Conservation (phyloP, 1,140 invertebrate genomes). For the Vollenhovia emeryi region DNA sequence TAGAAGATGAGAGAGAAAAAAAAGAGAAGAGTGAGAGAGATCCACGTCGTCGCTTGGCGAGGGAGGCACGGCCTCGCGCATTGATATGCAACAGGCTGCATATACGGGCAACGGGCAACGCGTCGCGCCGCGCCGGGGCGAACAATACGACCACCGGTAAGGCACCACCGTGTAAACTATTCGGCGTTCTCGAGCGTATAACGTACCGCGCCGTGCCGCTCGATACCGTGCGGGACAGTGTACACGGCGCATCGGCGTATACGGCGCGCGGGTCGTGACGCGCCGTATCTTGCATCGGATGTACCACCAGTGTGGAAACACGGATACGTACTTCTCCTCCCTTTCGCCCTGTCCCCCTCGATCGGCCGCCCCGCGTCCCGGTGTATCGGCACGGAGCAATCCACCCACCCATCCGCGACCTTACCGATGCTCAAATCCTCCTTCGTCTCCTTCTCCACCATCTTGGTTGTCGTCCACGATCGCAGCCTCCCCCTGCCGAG, state of each 20-base stretch:
- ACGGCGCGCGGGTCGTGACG: constrained; percentile 81
- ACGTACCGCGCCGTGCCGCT: constrained; percentile 65
- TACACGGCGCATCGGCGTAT: constrained; percentile 78
- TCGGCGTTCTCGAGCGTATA: constrained; percentile 68
- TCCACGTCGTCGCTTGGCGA: constrained; percentile 32
- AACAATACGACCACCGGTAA: constrained; percentile 79
- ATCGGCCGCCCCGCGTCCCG: constrained; percentile 12
- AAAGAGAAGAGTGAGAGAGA: not conserved
- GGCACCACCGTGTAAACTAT: constrained; percentile 80
- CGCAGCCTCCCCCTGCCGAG: not conserved
- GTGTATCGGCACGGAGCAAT: constrained; percentile 39
- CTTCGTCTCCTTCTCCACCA: not conserved
- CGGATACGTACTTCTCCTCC: constrained; percentile 78
- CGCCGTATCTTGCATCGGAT: constrained; percentile 83
- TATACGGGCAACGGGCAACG: constrained; percentile 74
- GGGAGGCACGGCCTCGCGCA: constrained; percentile 62
- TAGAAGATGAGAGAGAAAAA: constrained; percentile 26
- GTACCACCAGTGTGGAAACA: constrained; percentile 84
- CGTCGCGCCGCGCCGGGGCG: constrained; percentile 63
- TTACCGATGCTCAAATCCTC: constrained; percentile 36
- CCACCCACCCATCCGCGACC: constrained; percentile 51
- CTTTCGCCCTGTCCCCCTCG: constrained; percentile 36
- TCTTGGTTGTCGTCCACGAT: not conserved
- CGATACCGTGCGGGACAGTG: constrained; percentile 72
- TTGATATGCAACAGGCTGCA: constrained; percentile 76